Evolutionary conservation across 2,888 invertebrate species (phyloP), one percentile per base, ranked within the genome.

Genomic region (Phalera bucephala): DNA sequence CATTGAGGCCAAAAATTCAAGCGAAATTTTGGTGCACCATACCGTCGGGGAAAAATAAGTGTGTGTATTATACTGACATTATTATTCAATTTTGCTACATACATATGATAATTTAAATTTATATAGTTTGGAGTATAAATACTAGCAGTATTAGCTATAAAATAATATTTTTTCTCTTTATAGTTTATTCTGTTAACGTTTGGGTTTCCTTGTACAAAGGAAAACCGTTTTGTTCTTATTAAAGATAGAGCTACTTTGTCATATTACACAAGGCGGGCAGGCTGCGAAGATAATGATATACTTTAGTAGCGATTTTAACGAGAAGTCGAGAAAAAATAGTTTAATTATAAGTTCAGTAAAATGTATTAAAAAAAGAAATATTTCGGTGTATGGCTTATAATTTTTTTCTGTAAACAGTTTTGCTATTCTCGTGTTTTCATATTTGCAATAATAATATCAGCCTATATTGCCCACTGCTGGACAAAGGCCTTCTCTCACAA

Each of bases 241-340:
- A 31, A 15, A 3, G 11, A 22, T 22, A 8, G 3, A 17, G n/a
- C 22, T 21, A 15, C 23, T 31, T 12, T 20, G 15, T 10, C 21
- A 11, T n/a, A n/a, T 43, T 50, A 55, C 33, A 50, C 26, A 51
- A 50, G 38, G 15, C n/a, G n/a, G n/a, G n/a, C 29, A 15, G 25
- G 25, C 23, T 32, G 34, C 31, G 45, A 31, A 31, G 31, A 29
- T 30, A 45, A 6, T 31, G n/a, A 21, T 43, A 6, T 26, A 17
- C 15, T 33, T 33, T 32, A 22, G 7, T 5, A 33, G 13, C 44
- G 37, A 20, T 38, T 43, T 33, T 50, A 44, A 37, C 31, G 30
- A 35, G 9, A 31, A 13, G 6, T 22, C 22, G 10, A 22, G 22
- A 6, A 1, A 22, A 5, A 22, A 10, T 22, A 10, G 22, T 22